Base-by-base conservation (phyloP, 2,888 invertebrate species). In the Drosophila algonquin region DNA sequence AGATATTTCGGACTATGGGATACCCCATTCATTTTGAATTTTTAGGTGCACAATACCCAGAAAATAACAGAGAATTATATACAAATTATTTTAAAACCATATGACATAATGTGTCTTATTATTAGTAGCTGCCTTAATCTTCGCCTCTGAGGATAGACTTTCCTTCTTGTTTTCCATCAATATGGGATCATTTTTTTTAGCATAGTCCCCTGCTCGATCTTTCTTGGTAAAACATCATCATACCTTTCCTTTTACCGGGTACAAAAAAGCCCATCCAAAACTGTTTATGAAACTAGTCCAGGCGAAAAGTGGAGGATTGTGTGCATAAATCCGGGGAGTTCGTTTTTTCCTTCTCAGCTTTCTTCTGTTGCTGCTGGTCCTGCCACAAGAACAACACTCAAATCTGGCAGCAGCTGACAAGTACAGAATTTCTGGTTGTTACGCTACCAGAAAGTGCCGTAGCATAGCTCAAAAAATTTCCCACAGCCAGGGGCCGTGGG, bases 331-430 rank as follows among this genome's bases (percentile, higher is more conserved):
- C 45, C 16, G 10, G 21, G 14, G 12, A 50, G 44, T 24, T 8
- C 1, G 4, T 24, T 56, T 60, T 69, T 60, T 16, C 44, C 24
- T 32, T 7, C 24, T 32, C 57, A 21, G 18, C 35, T 40, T 59
- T 59, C 40, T 74, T 52, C 24, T 40, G 5, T 12, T 35, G 12
- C 35, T 35, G 45, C 52, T 69, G 60, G 32, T 72, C 54, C 53
- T 59, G 58, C 75, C 59, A 72, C 78, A 78, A 32, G 10, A 32
- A n/a, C 14, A 40, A 40, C 14, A 40, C 40, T 2, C 6, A n/a
- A 14, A n/a, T 88, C 79, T 83, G 87, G 85, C 81, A 85, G 75
- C 88, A 88, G 88, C 85, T 88, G 85, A 85, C 81, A 86, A 80
- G 77, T 68, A 75, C 76, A 86, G 81, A 81, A 76, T 62, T 64